Evolutionary conservation across 2,888 invertebrate genomes (phyloP).

Genomic region (Spisula solida): DNA sequence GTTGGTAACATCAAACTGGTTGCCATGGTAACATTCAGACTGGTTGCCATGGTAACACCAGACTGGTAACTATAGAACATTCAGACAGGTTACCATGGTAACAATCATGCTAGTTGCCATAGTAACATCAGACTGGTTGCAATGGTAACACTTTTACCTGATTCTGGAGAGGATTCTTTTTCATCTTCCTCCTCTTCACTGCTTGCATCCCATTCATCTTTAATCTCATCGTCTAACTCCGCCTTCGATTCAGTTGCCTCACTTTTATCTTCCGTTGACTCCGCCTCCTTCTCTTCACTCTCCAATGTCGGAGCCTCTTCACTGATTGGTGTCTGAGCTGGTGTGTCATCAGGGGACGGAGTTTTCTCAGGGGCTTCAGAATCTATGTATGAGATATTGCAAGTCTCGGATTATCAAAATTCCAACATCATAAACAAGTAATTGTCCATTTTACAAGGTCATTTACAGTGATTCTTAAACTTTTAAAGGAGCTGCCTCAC

Average conservation of each 20-base stretch:
- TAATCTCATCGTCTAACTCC: constrained; percentile 83
- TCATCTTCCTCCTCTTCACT: constrained; percentile 90
- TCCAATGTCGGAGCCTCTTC: constrained; percentile 52
- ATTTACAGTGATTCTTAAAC: too few relatives aligned
- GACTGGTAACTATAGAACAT: too few relatives aligned
- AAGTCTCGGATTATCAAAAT: background rate
- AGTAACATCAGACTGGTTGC: background rate
- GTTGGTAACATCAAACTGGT: too few relatives aligned
- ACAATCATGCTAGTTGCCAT: too few relatives aligned
- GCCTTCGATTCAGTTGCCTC: constrained; percentile 43
- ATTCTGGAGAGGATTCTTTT: constrained; percentile 57
- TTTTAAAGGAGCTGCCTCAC: too few relatives aligned
- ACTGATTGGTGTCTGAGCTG: constrained; percentile 62
- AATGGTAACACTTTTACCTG: constrained; percentile 29
- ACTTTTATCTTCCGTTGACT: constrained; percentile 21
- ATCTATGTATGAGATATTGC: background rate
- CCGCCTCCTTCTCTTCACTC: constrained; percentile 38
- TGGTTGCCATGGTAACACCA: too few relatives aligned
- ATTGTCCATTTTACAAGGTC: too few relatives aligned
- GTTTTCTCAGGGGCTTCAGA: constrained; percentile 51
- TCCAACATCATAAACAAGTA: background rate
- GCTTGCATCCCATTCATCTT: constrained; percentile 85
- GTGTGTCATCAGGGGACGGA: constrained; percentile 65
- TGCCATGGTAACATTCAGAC: too few relatives aligned
- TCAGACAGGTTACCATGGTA: too few relatives aligned